These are phyloP conservation scores for Sisor rabdophorus DNA, from an alignment of 2,113 vertebrate genomes.

Conservation along the genomic window DNA sequence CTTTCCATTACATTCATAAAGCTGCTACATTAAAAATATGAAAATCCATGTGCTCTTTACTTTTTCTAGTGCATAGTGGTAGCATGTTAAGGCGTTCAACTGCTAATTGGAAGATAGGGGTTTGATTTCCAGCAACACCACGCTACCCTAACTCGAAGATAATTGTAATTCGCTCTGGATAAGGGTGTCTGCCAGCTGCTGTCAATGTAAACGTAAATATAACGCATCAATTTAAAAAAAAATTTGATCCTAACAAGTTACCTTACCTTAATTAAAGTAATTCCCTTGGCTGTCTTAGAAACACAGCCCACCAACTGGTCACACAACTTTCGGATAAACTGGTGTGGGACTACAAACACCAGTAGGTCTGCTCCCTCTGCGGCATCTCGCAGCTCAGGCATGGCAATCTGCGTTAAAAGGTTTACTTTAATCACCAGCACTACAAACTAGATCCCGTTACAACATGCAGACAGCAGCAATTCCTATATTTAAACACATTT, in stretches of 20 bases:
- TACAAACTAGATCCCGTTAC: neutral
- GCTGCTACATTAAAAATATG: too few species aligned
- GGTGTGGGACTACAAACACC: slow-evolving; percentile 89
- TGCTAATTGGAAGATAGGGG: too few species aligned
- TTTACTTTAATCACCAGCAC: neutral
- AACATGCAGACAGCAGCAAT: neutral
- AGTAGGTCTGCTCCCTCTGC: slow-evolving; percentile 83
- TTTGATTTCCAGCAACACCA: too few species aligned
- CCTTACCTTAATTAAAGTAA: slow-evolving; percentile 88
- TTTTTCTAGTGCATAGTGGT: neutral
- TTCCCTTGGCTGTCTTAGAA: slow-evolving; percentile 77
- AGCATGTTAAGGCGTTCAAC: too few species aligned
- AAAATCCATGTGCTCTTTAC: neutral
- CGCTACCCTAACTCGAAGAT: too few species aligned
- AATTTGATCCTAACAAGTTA: too few species aligned
- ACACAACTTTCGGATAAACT: slow-evolving; percentile 86
- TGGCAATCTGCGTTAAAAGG: slow-evolving; percentile 71
- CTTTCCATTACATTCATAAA: too few species aligned
- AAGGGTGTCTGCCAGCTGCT: too few species aligned
- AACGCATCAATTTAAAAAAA: too few species aligned
- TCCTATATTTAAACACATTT: neutral
- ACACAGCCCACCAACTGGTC: slow-evolving; percentile 79
- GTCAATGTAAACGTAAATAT: too few species aligned
- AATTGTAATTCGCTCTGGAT: too few species aligned
- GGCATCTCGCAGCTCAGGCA: slow-evolving; percentile 76